These are phyloP conservation scores for Sterrhoptilus dennistouni DNA, from an alignment of 2,113 vertebrate genomes.

Conservation along the genomic window DNA sequence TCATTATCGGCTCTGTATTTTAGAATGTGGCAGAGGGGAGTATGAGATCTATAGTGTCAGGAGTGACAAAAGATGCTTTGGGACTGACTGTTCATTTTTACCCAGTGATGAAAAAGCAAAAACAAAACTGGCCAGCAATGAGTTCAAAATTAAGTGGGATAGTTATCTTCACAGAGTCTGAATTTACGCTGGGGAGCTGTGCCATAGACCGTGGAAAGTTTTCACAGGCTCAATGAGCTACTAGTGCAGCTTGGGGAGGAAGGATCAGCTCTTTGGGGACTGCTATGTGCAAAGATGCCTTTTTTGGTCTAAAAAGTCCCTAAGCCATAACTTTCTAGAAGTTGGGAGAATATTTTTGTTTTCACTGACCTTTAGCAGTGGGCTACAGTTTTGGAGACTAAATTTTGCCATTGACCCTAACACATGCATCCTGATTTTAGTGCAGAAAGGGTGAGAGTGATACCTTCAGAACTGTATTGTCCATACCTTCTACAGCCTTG, in stretches of 20 bases:
- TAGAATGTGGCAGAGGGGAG: neutral
- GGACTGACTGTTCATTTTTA: neutral
- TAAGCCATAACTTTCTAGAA: neutral
- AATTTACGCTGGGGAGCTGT: neutral
- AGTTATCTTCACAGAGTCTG: neutral
- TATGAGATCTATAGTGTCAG: neutral
- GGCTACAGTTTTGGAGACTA: neutral
- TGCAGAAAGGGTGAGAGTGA: neutral
- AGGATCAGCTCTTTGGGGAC: neutral
- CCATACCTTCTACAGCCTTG: neutral
- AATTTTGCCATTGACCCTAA: neutral
- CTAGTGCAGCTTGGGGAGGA: neutral
- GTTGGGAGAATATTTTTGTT: slow-evolving; percentile 1
- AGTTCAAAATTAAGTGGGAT: neutral
- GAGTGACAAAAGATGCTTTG: neutral
- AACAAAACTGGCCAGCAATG: neutral
- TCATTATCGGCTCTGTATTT: neutral
- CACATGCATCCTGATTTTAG: neutral
- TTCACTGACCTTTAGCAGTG: neutral
- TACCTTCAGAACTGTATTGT: neutral
- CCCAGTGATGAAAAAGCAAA: neutral
- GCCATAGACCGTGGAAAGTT: neutral
- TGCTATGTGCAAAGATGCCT: neutral
- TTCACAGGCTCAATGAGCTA: neutral
- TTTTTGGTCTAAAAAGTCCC: slow-evolving; percentile 6